Evolutionary conservation across 2,113 vertebrate species (phyloP).

Genomic region (Enhydra lutris): DNA sequence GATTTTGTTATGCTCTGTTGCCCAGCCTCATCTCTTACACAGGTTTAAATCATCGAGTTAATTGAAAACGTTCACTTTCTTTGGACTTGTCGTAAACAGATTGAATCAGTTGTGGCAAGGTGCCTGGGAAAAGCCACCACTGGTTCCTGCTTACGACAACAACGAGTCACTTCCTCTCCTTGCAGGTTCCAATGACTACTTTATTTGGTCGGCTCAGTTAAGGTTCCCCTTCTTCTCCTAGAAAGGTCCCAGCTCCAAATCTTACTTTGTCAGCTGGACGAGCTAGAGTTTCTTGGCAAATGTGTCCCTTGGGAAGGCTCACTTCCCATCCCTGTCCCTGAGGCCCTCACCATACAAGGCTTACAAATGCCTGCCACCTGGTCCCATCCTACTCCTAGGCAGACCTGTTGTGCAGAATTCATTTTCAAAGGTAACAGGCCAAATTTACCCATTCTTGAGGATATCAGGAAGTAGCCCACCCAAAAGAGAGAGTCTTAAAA

Average conservation of each 20-base stretch:
- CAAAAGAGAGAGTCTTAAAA: background rate
- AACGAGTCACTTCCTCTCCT: conserved; percentile 66
- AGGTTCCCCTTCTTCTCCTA: conserved; percentile 19
- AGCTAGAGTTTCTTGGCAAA: conserved; percentile 39
- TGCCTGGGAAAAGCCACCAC: conserved; percentile 53
- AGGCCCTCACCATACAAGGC: background rate
- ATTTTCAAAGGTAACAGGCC: background rate
- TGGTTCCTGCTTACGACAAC: conserved; percentile 26
- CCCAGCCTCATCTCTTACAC: background rate
- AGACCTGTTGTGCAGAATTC: background rate
- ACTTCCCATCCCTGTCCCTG: background rate
- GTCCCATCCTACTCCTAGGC: background rate
- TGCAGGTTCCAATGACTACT: conserved; percentile 56
- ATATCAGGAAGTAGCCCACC: background rate
- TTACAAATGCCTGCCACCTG: background rate
- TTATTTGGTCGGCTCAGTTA: conserved; percentile 21
- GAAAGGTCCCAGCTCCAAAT: conserved; percentile 16
- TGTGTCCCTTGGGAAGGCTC: background rate
- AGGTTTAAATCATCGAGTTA: conserved; percentile 50
- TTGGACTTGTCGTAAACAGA: conserved; percentile 58
- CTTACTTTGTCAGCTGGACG: conserved; percentile 27
- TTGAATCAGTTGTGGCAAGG: conserved; percentile 58
- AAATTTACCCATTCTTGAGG: background rate
- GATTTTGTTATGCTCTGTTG: conserved; percentile 20
- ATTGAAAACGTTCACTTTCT: conserved; percentile 48